These are phyloP conservation scores for Rotaria socialis DNA, from an alignment of 2,888 invertebrate species.

Conservation along the genomic window DNA sequence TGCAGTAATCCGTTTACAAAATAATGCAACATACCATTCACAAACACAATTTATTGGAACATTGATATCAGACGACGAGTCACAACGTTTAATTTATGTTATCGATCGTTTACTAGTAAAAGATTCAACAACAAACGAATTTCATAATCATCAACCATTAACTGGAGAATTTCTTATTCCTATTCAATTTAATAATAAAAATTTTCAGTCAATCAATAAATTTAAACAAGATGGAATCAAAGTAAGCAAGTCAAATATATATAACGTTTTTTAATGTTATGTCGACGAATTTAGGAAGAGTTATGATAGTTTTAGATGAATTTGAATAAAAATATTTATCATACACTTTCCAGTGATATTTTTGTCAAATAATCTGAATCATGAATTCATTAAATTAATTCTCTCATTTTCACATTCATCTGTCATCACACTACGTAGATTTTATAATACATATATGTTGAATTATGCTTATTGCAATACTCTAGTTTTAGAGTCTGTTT, in stretches of 20 bases:
- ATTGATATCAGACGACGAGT: conserved; percentile 4
- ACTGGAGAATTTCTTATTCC: neutral
- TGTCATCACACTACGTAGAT: too few relatives aligned
- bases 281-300: neutral
- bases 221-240: neutral
- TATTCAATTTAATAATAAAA: neutral
- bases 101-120: conserved; percentile 14
- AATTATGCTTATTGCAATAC: too few relatives aligned
- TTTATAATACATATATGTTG: too few relatives aligned
- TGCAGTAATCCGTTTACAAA: neutral
- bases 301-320: too few relatives aligned
- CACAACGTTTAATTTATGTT: conserved; percentile 9
- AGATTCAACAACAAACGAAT: neutral
- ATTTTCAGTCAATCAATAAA: neutral
- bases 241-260: neutral
- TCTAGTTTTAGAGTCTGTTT: too few relatives aligned
- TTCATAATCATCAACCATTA: neutral
- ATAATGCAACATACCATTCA: neutral
- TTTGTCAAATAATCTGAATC: too few relatives aligned
- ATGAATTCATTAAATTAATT: too few relatives aligned
- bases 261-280: neutral
- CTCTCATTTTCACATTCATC: too few relatives aligned
- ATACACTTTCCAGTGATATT: too few relatives aligned
- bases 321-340: too few relatives aligned
- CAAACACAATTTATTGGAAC: conserved; percentile 2